Evolutionary conservation across 2,888 invertebrate genomes (phyloP).

Genomic region (Drosophila antonietae): DNA sequence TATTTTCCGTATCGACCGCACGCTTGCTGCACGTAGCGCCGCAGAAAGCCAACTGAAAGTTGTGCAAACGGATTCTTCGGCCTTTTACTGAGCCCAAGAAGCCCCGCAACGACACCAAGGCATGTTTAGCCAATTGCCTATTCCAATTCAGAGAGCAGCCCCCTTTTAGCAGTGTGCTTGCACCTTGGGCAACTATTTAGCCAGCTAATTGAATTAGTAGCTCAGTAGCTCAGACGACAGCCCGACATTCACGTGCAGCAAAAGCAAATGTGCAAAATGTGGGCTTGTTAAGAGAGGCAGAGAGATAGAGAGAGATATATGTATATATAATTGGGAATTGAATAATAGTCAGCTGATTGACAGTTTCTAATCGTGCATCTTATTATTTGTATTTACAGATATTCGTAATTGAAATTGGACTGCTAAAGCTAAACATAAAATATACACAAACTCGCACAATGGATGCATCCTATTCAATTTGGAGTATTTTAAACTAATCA

Average conservation of each 20-base stretch:
- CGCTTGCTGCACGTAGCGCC: conserved; percentile 75
- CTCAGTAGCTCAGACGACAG: conserved; percentile 13
- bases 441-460: conserved; percentile 45
- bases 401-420: conserved; percentile 56
- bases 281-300: neutral
- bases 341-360: conserved; percentile 72
- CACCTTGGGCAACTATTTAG: conserved; percentile 72
- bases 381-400: conserved; percentile 74
- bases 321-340: neutral
- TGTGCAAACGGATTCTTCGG: conserved; percentile 57
- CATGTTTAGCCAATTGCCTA: conserved; percentile 36
- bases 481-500: conserved; percentile 41
- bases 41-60: conserved; percentile 79
- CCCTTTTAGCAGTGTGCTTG: conserved; percentile 3
- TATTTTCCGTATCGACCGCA: conserved; percentile 60
- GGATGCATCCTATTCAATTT: conserved; percentile 41
- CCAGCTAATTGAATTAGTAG: conserved; percentile 69
- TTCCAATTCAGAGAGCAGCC: conserved; percentile 25
- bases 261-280: conserved; percentile 10
- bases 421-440: conserved; percentile 56
- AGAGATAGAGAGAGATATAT: neutral
- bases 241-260: conserved; percentile 65
- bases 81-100: conserved; percentile 65
- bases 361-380: conserved; percentile 67
- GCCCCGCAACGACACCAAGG: conserved; percentile 52